phyloP scores from a whole-genome alignment of 2,888 invertebrate species.

The Periphyllus acericola region DNA sequence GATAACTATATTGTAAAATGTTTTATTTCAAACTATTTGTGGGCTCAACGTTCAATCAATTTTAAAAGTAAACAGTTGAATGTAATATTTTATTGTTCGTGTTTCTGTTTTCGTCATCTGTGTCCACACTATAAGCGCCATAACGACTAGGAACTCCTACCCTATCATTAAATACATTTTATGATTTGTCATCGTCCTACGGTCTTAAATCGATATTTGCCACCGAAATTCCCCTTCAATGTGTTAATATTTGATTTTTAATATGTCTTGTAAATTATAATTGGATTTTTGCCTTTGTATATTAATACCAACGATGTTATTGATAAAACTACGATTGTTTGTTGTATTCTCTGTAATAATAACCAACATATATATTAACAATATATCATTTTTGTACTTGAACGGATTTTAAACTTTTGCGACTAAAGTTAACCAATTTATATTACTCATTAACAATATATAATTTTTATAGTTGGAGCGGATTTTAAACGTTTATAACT shows the following conservation, averaged over 20 bases:
- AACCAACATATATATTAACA: not conserved
- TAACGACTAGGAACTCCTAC: conserved; percentile 32
- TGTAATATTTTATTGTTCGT: conserved; percentile 18
- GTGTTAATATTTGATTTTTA: conserved; percentile 16
- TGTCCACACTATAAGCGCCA: conserved; percentile 16
- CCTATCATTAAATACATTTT: conserved; percentile 29
- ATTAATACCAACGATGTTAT: not conserved
- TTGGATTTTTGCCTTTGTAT: not conserved
- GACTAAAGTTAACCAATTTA: too few species aligned
- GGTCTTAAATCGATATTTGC: conserved; percentile 24
- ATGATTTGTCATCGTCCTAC: conserved; percentile 33
- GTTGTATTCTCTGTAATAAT: not conserved
- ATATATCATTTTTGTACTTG: not conserved
- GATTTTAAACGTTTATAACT: not conserved
- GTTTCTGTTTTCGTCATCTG: conserved; percentile 2
- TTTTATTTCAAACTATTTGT: not conserved
- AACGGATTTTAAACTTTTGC: not conserved
- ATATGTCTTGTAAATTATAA: not conserved
- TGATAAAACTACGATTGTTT: not conserved
- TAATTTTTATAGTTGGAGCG: not conserved
- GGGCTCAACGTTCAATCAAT: not conserved
- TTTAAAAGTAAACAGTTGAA: not conserved
- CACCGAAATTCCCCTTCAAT: conserved; percentile 12
- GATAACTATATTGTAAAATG: not conserved
- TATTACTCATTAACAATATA: not conserved